phyloP scores from a whole-genome alignment of 2,797 vertebrate genomes.

The Pseudochirops cupreus region DNA sequence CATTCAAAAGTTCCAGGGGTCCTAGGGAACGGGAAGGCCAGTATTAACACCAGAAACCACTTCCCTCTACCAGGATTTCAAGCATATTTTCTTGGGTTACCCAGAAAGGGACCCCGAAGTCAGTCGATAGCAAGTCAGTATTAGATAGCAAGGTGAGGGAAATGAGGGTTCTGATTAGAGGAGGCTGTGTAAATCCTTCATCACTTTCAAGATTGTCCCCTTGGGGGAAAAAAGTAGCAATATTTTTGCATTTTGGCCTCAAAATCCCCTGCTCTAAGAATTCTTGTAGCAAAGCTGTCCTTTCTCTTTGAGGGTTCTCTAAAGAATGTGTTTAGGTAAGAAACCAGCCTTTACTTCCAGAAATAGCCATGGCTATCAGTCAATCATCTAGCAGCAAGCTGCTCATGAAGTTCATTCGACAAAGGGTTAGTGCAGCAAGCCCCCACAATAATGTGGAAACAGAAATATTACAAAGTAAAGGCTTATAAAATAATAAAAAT shows the following conservation, averaged over 20 bases:
- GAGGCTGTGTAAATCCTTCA: slow-evolving; percentile 68
- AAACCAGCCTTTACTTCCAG: slow-evolving; percentile 81
- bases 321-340: slow-evolving; percentile 80
- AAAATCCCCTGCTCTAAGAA: slow-evolving; percentile 75
- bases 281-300: slow-evolving; percentile 79
- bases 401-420: slow-evolving; percentile 83
- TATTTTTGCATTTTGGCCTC: slow-evolving; percentile 75
- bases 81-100: slow-evolving; percentile 49
- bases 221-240: slow-evolving; percentile 68
- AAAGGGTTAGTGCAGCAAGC: slow-evolving; percentile 87
- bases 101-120: slow-evolving; percentile 57
- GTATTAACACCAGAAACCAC: not conserved
- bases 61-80: not conserved
- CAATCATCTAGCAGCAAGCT: slow-evolving; percentile 84
- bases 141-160: slow-evolving; percentile 54
- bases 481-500: slow-evolving; percentile 98
- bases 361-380: slow-evolving; percentile 82
- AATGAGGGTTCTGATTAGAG: slow-evolving; percentile 44
- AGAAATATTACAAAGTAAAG: slow-evolving; percentile 94
- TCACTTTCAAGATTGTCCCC: slow-evolving; percentile 64
- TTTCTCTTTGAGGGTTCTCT: slow-evolving; percentile 80
- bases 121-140: slow-evolving; percentile 55
- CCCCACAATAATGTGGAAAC: slow-evolving; percentile 89
- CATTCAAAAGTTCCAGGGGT: not conserved
- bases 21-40: not conserved